A percentile compares a stretch with the other conserved stretches of the same genome.
These are phyloP conservation scores for Paratrypauchen microcephalus DNA, from an alignment of 2,797 vertebrate genomes.

Conservation along the genomic window DNA sequence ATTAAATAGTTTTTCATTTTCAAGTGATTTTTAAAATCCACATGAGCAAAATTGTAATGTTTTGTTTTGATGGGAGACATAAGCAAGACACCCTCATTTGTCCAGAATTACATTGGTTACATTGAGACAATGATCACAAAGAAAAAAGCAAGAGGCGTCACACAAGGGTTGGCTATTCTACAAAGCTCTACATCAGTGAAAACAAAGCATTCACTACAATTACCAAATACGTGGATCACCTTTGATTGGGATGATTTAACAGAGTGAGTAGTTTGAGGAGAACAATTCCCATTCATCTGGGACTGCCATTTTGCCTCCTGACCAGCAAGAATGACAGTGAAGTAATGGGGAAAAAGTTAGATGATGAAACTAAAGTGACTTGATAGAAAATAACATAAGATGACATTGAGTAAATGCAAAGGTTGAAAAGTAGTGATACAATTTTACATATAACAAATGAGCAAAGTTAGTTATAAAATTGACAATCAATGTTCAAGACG, in stretches of 20 bases:
- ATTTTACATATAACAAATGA: not conserved
- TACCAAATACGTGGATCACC: constrained; percentile 53
- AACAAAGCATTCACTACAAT: not conserved
- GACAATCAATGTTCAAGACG: not conserved
- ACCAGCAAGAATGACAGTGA: constrained; percentile 18
- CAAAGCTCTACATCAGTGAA: not conserved
- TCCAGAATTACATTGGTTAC: no score
- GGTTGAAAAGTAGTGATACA: not conserved
- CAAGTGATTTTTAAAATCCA: not conserved
- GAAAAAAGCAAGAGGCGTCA: not conserved
- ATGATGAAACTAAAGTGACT: not conserved
- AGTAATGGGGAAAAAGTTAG: not conserved
- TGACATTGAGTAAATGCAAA: not conserved
- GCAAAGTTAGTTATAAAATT: not conserved
- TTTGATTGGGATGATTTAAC: constrained; percentile 65
- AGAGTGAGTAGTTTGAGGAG: constrained; percentile 43
- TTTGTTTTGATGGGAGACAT: not conserved
- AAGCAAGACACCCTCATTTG: no score
- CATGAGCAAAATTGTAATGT: not conserved
- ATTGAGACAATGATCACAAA: not conserved
- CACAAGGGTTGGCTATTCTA: not conserved
- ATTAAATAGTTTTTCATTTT: not conserved
- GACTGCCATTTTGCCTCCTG: constrained; percentile 60
- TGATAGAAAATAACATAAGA: not conserved
- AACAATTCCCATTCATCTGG: constrained; percentile 63